Conservation (phyloP, 2,797 vertebrate species). For the Danio choprae region DNA sequence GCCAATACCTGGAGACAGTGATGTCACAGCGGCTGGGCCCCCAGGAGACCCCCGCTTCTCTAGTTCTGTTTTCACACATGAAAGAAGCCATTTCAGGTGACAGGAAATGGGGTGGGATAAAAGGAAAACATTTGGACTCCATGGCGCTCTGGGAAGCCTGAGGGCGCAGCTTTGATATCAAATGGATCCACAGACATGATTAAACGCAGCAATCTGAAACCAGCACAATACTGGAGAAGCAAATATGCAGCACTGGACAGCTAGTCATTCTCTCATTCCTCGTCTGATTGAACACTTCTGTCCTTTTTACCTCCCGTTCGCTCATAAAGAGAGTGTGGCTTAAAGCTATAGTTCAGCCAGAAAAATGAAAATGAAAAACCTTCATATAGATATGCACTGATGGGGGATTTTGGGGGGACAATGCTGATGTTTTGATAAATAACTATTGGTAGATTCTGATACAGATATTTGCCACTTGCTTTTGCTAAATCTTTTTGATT, state of each 20-base stretch:
- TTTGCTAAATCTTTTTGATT: too few relatives aligned
- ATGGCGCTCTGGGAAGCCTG: conserved; percentile 69
- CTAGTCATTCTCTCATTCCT: conserved; percentile 43
- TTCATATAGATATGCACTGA: background rate
- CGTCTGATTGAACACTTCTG: conserved; percentile 9
- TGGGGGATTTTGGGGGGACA: background rate
- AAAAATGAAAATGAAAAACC: background rate
- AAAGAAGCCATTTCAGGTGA: conserved; percentile 85
- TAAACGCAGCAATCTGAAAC: conserved; percentile 73
- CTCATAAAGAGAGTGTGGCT: background rate
- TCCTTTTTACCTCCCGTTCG: conserved; percentile 17
- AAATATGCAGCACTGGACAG: conserved; percentile 44
- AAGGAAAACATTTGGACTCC: conserved; percentile 79
- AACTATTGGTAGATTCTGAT: too few relatives aligned
- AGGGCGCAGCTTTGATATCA: conserved; percentile 81
- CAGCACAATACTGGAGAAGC: conserved; percentile 65
- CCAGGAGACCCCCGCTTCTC: conserved; percentile 70
- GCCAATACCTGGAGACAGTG: conserved; percentile 80
- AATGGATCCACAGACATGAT: conserved; percentile 81
- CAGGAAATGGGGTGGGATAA: conserved; percentile 80
- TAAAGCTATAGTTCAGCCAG: background rate
- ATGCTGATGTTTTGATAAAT: too few relatives aligned
- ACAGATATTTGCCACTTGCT: too few relatives aligned
- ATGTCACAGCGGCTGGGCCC: conserved; percentile 78
- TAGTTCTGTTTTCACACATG: conserved; percentile 79